Percentiles rank a stretch among this genome's conserved stretches.
Evolutionary conservation across 2,888 invertebrate species (phyloP).

Genomic region (Epistrophella euchroma): DNA sequence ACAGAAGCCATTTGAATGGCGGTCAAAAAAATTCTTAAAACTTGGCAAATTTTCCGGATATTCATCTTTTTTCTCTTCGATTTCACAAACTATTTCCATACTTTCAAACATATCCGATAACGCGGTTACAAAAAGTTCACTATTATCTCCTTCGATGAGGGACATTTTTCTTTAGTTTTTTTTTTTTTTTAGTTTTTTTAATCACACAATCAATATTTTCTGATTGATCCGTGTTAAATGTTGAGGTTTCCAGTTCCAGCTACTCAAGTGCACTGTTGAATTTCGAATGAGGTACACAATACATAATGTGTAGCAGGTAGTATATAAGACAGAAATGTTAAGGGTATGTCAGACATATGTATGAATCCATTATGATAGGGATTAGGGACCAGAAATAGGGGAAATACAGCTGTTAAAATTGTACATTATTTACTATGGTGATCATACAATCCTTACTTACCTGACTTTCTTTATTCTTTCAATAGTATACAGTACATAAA

Average conservation of each 20-base stretch:
- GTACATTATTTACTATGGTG: neutral
- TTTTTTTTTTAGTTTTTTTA: no score
- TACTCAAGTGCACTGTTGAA: slow-evolving; percentile 50
- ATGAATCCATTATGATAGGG: neutral
- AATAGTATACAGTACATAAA: no score
- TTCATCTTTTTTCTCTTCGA: slow-evolving; percentile 40
- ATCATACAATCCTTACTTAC: neutral
- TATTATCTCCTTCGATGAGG: slow-evolving; percentile 24
- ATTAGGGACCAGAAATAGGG: slow-evolving; percentile 1
- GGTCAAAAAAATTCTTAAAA: slow-evolving; percentile 42
- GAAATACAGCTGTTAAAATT: slow-evolving; percentile 23
- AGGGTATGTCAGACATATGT: slow-evolving; percentile 8
- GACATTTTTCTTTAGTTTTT: slow-evolving; percentile 50
- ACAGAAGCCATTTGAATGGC: slow-evolving; percentile 20
- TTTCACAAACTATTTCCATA: slow-evolving; percentile 37
- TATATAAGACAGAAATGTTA: slow-evolving; percentile 12
- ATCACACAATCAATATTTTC: slow-evolving; percentile 14
- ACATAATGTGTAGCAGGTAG: slow-evolving; percentile 30
- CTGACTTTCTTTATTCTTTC: neutral
- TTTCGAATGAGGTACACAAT: slow-evolving; percentile 32
- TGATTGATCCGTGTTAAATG: slow-evolving; percentile 25
- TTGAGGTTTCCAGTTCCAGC: slow-evolving; percentile 25
- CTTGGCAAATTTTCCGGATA: slow-evolving; percentile 22
- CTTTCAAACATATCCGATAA: slow-evolving; percentile 50
- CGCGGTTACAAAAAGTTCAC: slow-evolving; percentile 55